Conservation (phyloP, 1,140 invertebrate genomes). For the Liolophura sinensis region DNA sequence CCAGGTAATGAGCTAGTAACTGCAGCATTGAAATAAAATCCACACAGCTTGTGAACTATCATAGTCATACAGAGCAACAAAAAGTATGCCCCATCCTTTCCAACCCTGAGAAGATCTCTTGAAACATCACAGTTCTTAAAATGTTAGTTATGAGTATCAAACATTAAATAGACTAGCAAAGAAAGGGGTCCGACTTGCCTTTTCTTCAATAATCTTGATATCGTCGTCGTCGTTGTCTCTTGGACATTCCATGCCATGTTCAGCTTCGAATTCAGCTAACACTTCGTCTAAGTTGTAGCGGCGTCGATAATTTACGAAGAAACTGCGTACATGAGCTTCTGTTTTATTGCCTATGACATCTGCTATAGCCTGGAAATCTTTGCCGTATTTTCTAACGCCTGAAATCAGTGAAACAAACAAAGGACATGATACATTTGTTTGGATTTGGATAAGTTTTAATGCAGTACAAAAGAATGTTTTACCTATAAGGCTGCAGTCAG, state of each 20-base stretch:
- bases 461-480: no score
- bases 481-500: not conserved
- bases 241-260: conserved; percentile 66
- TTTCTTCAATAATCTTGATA: not conserved
- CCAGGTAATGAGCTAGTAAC: no score
- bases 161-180: no score
- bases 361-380: conserved; percentile 93
- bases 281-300: conserved; percentile 89
- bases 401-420: conserved; percentile 21
- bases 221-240: conserved; percentile 64
- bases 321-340: conserved; percentile 86
- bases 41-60: no score
- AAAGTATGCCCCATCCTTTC: no score
- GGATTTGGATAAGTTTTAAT: no score
- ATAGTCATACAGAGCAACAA: no score
- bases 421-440: not conserved
- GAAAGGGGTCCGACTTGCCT: no score
- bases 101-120: no score
- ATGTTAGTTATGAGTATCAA: no score
- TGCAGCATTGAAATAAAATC: no score
- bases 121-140: no score
- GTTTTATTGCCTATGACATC: conserved; percentile 95
- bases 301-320: conserved; percentile 87
- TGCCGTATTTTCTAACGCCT: conserved; percentile 89
- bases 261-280: conserved; percentile 83